phyloP scores from a whole-genome alignment of 2,797 vertebrate species.

The Manis pentadactyla region DNA sequence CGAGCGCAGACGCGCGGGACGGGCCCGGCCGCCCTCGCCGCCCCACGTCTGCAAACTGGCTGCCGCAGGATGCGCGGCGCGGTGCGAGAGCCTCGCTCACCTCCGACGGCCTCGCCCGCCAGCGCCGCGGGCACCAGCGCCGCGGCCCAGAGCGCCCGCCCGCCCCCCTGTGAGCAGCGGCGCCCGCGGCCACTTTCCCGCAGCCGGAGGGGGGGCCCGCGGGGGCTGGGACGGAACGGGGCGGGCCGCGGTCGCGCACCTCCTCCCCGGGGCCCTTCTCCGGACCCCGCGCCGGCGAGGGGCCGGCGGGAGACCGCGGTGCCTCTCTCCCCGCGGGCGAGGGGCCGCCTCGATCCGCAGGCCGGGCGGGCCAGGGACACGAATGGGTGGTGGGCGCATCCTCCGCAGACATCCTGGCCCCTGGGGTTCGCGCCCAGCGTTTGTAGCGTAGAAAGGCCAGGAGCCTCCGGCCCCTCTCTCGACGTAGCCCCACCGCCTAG shows the following conservation, averaged over 20 bases:
- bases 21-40: neutral
- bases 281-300: too few relatives aligned
- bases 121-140: conserved; percentile 77
- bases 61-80: neutral
- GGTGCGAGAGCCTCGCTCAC: conserved; percentile 74
- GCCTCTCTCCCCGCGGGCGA: neutral
- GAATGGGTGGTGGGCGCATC: accelerated
- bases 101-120: conserved; percentile 69
- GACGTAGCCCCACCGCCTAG: neutral
- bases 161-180: neutral
- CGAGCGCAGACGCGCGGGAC: neutral
- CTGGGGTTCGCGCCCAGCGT: neutral
- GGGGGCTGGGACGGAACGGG: conserved; percentile 72
- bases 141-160: neutral
- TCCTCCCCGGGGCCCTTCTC: too few relatives aligned
- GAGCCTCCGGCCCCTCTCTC: neutral
- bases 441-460: neutral
- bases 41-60: neutral
- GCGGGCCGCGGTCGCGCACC: conserved; percentile 41
- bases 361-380: too few relatives aligned
- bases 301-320: too few relatives aligned
- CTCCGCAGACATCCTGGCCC: neutral
- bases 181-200: conserved; percentile 57
- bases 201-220: conserved; percentile 46
- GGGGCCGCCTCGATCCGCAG: neutral